These are phyloP conservation scores for Arrhamphus sclerolepis DNA, from an alignment of 2,797 vertebrate genomes.

Conservation along the genomic window DNA sequence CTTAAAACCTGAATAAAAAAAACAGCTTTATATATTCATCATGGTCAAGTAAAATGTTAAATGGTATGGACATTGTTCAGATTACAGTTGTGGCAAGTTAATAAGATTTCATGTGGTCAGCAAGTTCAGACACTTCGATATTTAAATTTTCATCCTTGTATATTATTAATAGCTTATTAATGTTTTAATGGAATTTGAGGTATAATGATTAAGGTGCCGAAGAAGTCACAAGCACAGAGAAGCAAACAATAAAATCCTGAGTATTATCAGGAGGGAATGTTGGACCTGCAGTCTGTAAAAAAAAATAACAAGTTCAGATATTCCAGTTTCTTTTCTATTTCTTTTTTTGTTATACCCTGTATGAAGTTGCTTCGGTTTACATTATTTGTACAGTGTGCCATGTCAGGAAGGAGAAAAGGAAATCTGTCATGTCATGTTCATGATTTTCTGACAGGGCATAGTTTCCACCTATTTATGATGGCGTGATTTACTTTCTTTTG, in stretches of 20 bases:
- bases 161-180: conserved; percentile 60
- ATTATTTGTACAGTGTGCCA: too few relatives aligned
- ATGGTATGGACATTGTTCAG: neutral
- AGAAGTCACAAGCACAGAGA: conserved; percentile 3
- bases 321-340: neutral
- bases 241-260: conserved; percentile 19
- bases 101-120: conserved; percentile 15
- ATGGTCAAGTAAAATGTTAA: neutral
- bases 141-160: conserved; percentile 42
- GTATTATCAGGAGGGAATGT: conserved; percentile 16
- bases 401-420: too few relatives aligned
- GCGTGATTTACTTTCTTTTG: too few relatives aligned
- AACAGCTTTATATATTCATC: neutral
- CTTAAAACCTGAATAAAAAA: neutral
- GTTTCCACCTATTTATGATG: too few relatives aligned
- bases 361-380: too few relatives aligned
- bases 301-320: conserved; percentile 1
- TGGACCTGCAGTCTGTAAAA: conserved; percentile 9
- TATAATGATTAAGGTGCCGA: conserved; percentile 32
- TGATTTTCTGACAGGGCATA: too few relatives aligned
- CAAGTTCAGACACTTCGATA: conserved; percentile 29
- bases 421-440: too few relatives aligned
- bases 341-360: neutral
- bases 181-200: conserved; percentile 51
- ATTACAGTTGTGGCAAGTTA: conserved; percentile 1